Base-by-base conservation (phyloP, 2,113 vertebrate genomes). In the Stercorarius parasiticus region DNA sequence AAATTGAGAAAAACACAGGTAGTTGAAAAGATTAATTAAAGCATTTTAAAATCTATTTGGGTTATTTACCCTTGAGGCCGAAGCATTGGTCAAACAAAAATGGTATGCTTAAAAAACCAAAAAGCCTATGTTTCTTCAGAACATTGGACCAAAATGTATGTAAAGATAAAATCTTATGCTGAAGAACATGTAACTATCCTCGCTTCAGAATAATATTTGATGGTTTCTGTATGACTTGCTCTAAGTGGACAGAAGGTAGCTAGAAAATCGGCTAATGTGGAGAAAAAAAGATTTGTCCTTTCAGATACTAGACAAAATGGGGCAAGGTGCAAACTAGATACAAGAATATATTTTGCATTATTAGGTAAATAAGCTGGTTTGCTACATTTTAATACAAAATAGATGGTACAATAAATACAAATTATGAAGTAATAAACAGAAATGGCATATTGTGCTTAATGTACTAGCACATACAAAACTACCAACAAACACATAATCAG, bases 11-110 rank as follows among this genome's bases (percentile, higher is more conserved):
- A 83, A 92, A 80, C 36, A 76, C 4, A 77, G 29, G 13, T 90
- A 73, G 86, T 86, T 83, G 36, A 88, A 92, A 92, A 93, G 45
- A 95, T 49, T 77, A 88, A 95, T 83, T 90, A 61, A 87, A 88
- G 26, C 23, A 77, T 19, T 80, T 87, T 26, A 72, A 72, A 86
- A 76, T 43, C 66, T 86, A 30, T 79, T 85, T 82, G 42, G 34
- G 29, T 82, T 84, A 78, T 86, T 78, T 91, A 77, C 58, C 7
- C 15, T 78, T 80, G 26, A 82, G 45, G 53, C 25, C 88, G 72
- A 82, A 82, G 22, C 22, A 71, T 10, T 71, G 38, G 38, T 38
- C 47, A 94, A 91, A 85, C 17, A 87, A 79, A 94, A 93, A 45
- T 11, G 3, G 26, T 34, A 36, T 29, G 9, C 30, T 55, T 79